Evolutionary conservation across 1,140 invertebrate genomes (phyloP), one percentile per base, ranked within the genome.

Genomic region (Cherax quadricarinatus): DNA sequence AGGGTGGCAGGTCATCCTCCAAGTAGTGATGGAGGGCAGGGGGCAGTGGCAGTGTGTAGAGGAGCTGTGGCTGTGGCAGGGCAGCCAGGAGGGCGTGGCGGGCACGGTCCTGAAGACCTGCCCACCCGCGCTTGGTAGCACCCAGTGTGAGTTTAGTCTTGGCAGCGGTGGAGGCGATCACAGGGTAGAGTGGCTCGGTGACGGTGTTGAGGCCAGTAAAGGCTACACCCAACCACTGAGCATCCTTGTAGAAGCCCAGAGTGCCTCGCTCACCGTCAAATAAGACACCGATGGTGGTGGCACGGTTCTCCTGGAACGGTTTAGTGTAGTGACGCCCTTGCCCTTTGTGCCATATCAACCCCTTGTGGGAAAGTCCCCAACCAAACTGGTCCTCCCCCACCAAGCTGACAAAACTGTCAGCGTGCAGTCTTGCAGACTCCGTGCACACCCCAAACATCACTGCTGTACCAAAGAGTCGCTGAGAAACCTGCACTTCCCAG

Each of bases 361-460:
- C 97, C 95, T 97, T 97, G 94, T 97, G 97, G 0, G 96, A 97
- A 7, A 97, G 94, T 0, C 97, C 97, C 97, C 97, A 97, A 70
- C 97, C 96, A 70, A 97, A 95, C 73, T 96, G 95, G 94, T 97
- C 96, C 94, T 97, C 96, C 12, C 97, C 97, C 7, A 97, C 94
- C 93, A 97, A 94, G 94, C 97, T 97, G 18, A 96, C 96, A 94
- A 97, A 97, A 18, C 96, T 95, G 94, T 97, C 96, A 0, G 96
- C 96, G 93, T 97, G 96, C 0, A 97, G 95, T 0, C 96, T 94
- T 14, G 96, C 96, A 14, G 95, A 95, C 82, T 95, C 95, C 3
- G 97, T 97, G 4, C 96, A 97, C 10, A 97, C 95, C 53, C 97
- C 97, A 93, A 97, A 97, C 97, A 97, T 97, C 95, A 97, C 97